These are phyloP conservation scores for Chloropsis hardwickii DNA, from an alignment of 2,113 vertebrate genomes.

Conservation along the genomic window DNA sequence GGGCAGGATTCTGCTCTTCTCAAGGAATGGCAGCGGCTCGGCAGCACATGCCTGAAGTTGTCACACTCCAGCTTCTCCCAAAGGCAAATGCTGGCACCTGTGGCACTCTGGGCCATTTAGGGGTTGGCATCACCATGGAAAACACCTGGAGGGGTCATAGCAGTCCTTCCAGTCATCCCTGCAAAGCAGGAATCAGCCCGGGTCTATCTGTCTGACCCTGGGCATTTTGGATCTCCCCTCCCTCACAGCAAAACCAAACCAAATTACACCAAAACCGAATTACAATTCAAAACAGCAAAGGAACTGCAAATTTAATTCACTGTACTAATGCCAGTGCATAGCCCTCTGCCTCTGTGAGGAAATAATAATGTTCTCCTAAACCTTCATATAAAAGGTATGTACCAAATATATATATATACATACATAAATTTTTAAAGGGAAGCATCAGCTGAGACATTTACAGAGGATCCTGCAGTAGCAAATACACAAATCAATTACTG, in stretches of 20 bases:
- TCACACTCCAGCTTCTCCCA: not conserved
- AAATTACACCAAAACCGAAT: not conserved
- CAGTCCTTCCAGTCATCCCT: not conserved
- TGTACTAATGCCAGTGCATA: not conserved
- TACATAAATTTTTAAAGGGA: not conserved
- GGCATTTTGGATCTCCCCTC: not conserved
- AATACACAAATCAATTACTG: not conserved
- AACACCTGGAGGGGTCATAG: not conserved
- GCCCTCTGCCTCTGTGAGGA: not conserved
- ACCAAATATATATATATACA: too few relatives aligned
- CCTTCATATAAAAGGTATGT: not conserved
- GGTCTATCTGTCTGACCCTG: fast-evolving
- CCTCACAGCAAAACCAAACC: not conserved
- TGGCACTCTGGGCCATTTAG: not conserved
- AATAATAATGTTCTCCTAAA: not conserved
- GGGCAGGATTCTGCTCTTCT: not conserved
- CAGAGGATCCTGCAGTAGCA: not conserved
- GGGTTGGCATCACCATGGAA: not conserved
- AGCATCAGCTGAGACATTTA: not conserved
- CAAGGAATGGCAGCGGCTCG: not conserved
- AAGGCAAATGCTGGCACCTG: not conserved
- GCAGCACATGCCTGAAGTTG: not conserved
- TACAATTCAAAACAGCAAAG: not conserved
- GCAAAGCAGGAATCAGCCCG: not conserved
- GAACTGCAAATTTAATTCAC: not conserved